Base-by-base conservation (phyloP, 2,888 invertebrate genomes). In the Thereva unica region DNA sequence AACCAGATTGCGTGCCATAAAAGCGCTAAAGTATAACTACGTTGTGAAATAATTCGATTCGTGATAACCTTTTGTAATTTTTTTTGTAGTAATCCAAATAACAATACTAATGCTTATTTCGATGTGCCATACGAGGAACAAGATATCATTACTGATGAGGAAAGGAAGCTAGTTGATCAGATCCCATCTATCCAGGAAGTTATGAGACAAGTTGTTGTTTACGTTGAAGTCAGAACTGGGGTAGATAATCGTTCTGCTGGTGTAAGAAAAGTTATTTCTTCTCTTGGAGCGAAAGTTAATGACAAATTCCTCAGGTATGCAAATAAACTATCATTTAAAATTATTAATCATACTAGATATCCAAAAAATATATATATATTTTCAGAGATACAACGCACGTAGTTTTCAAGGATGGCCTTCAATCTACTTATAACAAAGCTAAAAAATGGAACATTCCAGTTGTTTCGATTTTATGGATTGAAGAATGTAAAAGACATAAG, bases 391-490 rank as follows among this genome's bases (percentile, higher is more conserved):
- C 82, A 49, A 88, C 89, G 0, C 89, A 89, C 78, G 86, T 89
- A 5, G 78, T 89, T 6, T 89, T 87, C 75, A 88, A 87, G 78
- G 87, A 87, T 74, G 89, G 89, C 4, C 79, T 82, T 7, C 80
- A 83, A 68, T 82, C 84, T 12, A 88, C 88, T 0, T 86, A 83
- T 71, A 85, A 85, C 67, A 86, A 84, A 74, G 89, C 89, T 0
- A 82, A 82, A 70, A 80, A 83, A 69, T 79, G 82, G 76, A 84
- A 84, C 64, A 80, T 86, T 68, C 87, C 85, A 67, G 75, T 89
- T 53, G 87, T 89, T 1, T 87, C 87, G 1, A 84, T 87, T 38
- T 76, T 87, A 9, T 89, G 89, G 89, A 82, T 89, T 67, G 87
- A 89, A 73, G 85, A 84, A 2, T 84, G 84, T 67, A 82, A 81